phyloP scores from a whole-genome alignment of 2,113 vertebrate species.

The Phalacrocorax brasilianus region DNA sequence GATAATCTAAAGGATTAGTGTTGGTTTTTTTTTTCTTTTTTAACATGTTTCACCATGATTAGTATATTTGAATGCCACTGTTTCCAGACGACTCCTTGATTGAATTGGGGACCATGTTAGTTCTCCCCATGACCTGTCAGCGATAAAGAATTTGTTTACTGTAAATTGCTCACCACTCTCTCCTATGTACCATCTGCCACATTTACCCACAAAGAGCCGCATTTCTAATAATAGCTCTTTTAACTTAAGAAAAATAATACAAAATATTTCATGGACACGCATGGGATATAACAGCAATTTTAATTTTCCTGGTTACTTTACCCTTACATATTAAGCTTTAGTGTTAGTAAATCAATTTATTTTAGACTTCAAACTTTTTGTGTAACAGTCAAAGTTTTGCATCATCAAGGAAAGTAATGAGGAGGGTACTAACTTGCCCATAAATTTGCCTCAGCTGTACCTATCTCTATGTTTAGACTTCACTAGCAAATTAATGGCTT shows the following conservation, averaged over 20 bases:
- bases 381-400: background rate
- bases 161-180: conserved; percentile 83
- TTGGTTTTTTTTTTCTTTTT: conserved; percentile 18
- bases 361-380: background rate
- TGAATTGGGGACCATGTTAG: conserved; percentile 72
- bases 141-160: conserved; percentile 97
- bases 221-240: conserved; percentile 78
- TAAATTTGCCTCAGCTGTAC: background rate
- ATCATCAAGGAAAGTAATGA: background rate
- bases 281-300: background rate
- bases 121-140: conserved; percentile 89
- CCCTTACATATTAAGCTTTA: background rate
- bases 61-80: conserved; percentile 50
- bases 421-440: background rate
- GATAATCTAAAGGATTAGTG: background rate
- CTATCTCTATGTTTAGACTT: background rate
- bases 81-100: conserved; percentile 71
- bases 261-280: conserved; percentile 1
- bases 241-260: conserved; percentile 61
- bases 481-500: background rate
- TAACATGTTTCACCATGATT: conserved; percentile 37
- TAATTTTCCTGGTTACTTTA: background rate
- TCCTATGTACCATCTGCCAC: conserved; percentile 88
- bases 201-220: conserved; percentile 59
- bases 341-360: background rate